Evolutionary conservation across 2,113 vertebrate genomes (phyloP), one percentile per base, ranked within the genome.

Genomic region (Xenus cinereus): DNA sequence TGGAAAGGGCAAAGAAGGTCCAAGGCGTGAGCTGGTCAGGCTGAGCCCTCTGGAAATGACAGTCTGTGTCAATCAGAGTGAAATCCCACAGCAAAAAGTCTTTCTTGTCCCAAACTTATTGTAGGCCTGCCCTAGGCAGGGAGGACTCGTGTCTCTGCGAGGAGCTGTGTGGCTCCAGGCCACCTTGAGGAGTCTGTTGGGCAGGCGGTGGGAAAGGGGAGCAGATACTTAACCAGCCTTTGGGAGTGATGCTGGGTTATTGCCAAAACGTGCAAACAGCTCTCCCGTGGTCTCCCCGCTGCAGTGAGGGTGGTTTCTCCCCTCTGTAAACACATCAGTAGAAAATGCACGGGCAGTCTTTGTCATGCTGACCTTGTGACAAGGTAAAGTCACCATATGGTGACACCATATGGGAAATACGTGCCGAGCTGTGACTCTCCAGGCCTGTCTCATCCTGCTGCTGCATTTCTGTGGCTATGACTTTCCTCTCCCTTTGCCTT

Each of bases 171-270:
- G 0, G 24, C 45, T 93, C 45, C 21, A 24, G 76, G 21, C 37
- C 35, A 71, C 23, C 8, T 30, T 35, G 72, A 71, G 64, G 48
- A 48, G 59, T 26, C 8, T 27, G 26, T 81, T 24, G 28, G 64
- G n/a, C 43, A 57, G 27, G 39, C 6, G 1, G 5, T 30, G 32
- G 46, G 41, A 53, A 63, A 53, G 16, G 19, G 41, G 46, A 84
- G 27, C 43, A 51, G 48, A 48, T 37, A 14, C 17, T 71, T 62
- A 32, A 39, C n/a, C 37, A 48, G 30, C 37, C 64, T 43, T 81
- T 53, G n/a, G 35, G 48, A 84, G 84, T 0, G 0, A 32, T 0
- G 2, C 5, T 43, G 30, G 10, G 19, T 6, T 84, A n/a, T 33
- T 66, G 75, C 64, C 51, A 84, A 59, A 86, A 60, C 10, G 10